A percentile compares a stretch with the other conserved stretches of the same genome.
Evolutionary conservation across 2,888 invertebrate genomes (phyloP).

Genomic region (Rotaria sp.): DNA sequence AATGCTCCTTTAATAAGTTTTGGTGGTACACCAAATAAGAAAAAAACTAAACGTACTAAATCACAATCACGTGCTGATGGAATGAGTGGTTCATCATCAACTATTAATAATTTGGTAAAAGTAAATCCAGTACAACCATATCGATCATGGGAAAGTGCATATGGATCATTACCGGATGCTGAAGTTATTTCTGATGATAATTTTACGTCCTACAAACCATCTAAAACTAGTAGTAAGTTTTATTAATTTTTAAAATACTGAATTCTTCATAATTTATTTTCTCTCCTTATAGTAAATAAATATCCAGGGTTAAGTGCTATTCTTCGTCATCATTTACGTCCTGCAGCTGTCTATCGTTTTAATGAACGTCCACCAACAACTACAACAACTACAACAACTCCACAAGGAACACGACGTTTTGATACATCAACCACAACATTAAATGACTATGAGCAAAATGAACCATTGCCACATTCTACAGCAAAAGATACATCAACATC

Average conservation of each 20-base stretch:
- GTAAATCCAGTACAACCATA: background rate
- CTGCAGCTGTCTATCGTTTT: background rate
- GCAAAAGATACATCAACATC: background rate
- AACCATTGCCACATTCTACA: background rate
- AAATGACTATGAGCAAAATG: background rate
- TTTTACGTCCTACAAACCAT: background rate
- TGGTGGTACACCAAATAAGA: background rate
- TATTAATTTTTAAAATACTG: background rate
- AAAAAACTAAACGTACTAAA: background rate
- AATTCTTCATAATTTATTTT: too few relatives aligned
- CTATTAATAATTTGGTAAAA: background rate
- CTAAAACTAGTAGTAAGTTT: background rate
- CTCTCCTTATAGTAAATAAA: background rate
- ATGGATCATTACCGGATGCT: background rate
- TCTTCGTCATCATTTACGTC: background rate
- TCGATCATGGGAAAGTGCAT: background rate
- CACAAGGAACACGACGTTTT: background rate
- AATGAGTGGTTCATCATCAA: background rate
- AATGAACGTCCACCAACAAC: background rate
- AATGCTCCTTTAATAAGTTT: background rate
- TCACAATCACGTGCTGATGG: background rate
- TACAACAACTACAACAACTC: background rate
- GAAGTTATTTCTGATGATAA: background rate
- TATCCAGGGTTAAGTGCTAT: slow-evolving; percentile 7
- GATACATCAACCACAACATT: slow-evolving; percentile 20